These are phyloP conservation scores for Pyrocephalus nanus DNA, from an alignment of 2,797 vertebrate genomes.

Conservation along the genomic window DNA sequence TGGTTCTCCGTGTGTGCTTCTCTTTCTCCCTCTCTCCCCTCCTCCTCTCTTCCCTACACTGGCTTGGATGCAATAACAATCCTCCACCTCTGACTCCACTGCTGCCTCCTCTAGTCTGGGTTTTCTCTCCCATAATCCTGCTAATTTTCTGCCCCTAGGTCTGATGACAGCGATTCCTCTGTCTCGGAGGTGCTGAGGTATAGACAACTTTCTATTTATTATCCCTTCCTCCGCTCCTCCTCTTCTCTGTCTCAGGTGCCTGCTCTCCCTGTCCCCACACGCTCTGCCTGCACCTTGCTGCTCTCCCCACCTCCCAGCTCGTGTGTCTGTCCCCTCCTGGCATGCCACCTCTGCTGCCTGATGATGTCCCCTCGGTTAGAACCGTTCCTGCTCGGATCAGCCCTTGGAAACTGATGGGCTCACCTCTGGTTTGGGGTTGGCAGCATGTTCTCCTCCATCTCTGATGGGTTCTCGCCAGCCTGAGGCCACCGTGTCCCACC, in stretches of 20 bases:
- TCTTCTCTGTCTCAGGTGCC: constrained; percentile 66
- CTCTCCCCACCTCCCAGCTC: background rate
- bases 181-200: constrained; percentile 99
- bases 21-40: background rate
- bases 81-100: constrained; percentile 58
- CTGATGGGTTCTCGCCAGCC: background rate
- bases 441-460: constrained; percentile 12
- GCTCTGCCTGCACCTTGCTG: constrained; percentile 35
- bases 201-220: constrained; percentile 84
- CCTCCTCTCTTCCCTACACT: background rate
- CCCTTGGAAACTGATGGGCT: background rate
- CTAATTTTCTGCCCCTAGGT: constrained; percentile 98
- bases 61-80: constrained; percentile 73
- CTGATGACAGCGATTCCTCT: constrained; percentile 99
- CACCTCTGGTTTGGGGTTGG: background rate
- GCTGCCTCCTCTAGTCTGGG: constrained; percentile 61
- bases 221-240: constrained; percentile 31
- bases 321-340: constrained; percentile 38
- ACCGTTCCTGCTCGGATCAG: background rate
- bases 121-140: constrained; percentile 84
- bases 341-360: background rate
- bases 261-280: constrained; percentile 65
- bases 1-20: constrained; percentile 22
- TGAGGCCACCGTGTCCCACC: background rate
- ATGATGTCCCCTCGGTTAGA: background rate